Conservation (phyloP, 2,888 invertebrate species). For the Macaria liturata region DNA sequence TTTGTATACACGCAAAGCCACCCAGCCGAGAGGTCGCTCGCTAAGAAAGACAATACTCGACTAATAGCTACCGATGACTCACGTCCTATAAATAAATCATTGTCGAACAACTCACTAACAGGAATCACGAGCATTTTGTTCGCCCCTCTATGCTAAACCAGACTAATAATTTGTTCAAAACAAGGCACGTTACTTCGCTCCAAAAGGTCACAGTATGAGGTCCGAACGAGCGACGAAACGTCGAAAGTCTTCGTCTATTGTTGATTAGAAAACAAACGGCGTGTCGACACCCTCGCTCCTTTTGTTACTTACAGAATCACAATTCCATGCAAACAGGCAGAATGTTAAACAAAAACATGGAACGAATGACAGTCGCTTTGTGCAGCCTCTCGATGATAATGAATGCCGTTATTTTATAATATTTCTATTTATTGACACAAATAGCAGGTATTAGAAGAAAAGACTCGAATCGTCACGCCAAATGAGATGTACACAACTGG, state of each 20-base stretch:
- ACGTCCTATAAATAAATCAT: slow-evolving; percentile 76
- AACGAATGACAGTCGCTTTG: slow-evolving; percentile 65
- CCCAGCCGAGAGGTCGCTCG: slow-evolving; percentile 67
- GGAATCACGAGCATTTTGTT: slow-evolving; percentile 75
- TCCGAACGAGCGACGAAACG: slow-evolving; percentile 53
- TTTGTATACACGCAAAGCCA: slow-evolving; percentile 79
- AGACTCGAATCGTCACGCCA: background rate
- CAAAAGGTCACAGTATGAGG: slow-evolving; percentile 76
- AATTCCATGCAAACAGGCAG: slow-evolving; percentile 60
- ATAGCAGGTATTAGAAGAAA: slow-evolving; percentile 13
- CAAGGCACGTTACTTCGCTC: slow-evolving; percentile 62
- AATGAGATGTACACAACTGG: background rate
- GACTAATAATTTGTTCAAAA: slow-evolving; percentile 81
- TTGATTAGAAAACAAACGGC: slow-evolving; percentile 75
- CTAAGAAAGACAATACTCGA: slow-evolving; percentile 65
- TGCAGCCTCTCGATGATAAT: slow-evolving; percentile 61
- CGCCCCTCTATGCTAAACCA: slow-evolving; percentile 74
- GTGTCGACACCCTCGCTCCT: slow-evolving; percentile 79
- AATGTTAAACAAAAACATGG: slow-evolving; percentile 67
- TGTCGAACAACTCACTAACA: slow-evolving; percentile 63
- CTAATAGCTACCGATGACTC: slow-evolving; percentile 77
- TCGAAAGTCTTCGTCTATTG: slow-evolving; percentile 65
- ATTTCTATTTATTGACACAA: slow-evolving; percentile 34
- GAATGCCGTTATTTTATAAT: slow-evolving; percentile 70
- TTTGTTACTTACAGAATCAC: slow-evolving; percentile 68